These are phyloP conservation scores for Drosophila biarmipes DNA, from an alignment of 1,140 invertebrate genomes.

Conservation along the genomic window DNA sequence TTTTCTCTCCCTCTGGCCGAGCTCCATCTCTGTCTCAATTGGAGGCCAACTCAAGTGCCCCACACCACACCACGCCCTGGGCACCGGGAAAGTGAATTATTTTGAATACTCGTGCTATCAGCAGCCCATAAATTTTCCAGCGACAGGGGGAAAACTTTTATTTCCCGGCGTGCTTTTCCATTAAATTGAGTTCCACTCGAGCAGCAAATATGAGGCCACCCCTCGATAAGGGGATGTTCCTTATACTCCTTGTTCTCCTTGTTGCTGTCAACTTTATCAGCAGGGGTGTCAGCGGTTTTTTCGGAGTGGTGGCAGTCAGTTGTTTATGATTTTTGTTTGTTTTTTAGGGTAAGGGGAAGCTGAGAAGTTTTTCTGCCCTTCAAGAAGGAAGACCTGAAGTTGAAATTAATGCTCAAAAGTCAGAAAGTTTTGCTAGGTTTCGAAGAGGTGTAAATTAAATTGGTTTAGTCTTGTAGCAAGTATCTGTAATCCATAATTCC, in stretches of 20 bases:
- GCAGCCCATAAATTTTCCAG: slow-evolving; percentile 76
- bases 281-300: slow-evolving; percentile 35
- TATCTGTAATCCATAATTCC: neutral
- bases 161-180: slow-evolving; percentile 75
- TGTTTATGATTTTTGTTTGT: slow-evolving; percentile 76
- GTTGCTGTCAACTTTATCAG: slow-evolving; percentile 69
- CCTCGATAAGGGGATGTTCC: slow-evolving; percentile 37
- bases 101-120: slow-evolving; percentile 72
- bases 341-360: slow-evolving; percentile 5
- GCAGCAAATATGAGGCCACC: slow-evolving; percentile 67
- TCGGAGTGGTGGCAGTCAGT: slow-evolving; percentile 32
- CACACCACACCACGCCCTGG: slow-evolving; percentile 21
- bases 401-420: slow-evolving; percentile 18
- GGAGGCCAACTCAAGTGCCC: slow-evolving; percentile 41
- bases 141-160: slow-evolving; percentile 59
- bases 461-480: too few species aligned
- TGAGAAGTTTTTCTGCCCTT: slow-evolving; percentile 27
- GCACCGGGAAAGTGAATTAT: slow-evolving; percentile 63
- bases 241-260: neutral
- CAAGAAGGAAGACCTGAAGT: slow-evolving; percentile 1
- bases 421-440: neutral
- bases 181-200: slow-evolving; percentile 80
- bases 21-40: slow-evolving; percentile 5
- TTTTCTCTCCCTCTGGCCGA: slow-evolving; percentile 7
- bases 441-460: neutral